Percentiles rank a stretch among this genome's conserved stretches.
phyloP scores from a whole-genome alignment of 1,140 invertebrate species.

The Drepana arcuata region DNA sequence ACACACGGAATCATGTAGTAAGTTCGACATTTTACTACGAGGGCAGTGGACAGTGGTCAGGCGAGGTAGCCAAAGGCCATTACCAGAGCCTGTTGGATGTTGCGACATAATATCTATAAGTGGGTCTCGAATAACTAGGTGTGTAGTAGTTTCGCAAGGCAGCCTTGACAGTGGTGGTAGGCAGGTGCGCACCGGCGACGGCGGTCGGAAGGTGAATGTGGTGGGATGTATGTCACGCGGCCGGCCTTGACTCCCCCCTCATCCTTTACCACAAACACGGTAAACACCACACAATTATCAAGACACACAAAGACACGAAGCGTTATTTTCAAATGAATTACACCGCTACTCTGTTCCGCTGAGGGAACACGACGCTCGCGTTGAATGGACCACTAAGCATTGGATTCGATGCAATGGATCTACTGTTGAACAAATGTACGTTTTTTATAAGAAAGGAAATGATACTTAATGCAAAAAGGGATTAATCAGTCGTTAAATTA shows the following conservation, averaged over 20 bases:
- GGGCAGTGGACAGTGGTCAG: background rate
- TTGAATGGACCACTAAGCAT: too few species aligned
- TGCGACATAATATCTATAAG: conserved; percentile 44
- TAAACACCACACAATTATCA: too few species aligned
- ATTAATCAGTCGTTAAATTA: too few species aligned
- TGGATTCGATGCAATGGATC: too few species aligned
- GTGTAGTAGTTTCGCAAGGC: conserved; percentile 40
- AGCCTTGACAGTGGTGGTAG: conserved; percentile 62
- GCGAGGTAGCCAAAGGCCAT: conserved; percentile 15
- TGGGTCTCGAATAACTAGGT: conserved; percentile 27
- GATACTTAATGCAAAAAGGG: too few species aligned
- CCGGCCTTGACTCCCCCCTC: conserved; percentile 58
- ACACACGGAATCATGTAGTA: too few species aligned
- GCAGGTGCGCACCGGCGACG: conserved; percentile 26
- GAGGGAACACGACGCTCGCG: too few species aligned
- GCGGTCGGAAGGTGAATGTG: conserved; percentile 61
- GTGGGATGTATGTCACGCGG: conserved; percentile 52
- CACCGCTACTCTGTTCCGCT: too few species aligned
- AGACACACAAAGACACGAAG: too few species aligned
- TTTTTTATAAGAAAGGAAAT: too few species aligned
- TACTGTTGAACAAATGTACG: too few species aligned
- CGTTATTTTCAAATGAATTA: too few species aligned
- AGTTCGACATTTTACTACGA: background rate
- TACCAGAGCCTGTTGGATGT: conserved; percentile 15
- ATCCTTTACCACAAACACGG: conserved; percentile 30